A percentile compares a stretch with the other conserved stretches of the same genome.
Evolutionary conservation across 2,888 invertebrate genomes (phyloP).

Genomic region (Schrankia costaestrigalis): DNA sequence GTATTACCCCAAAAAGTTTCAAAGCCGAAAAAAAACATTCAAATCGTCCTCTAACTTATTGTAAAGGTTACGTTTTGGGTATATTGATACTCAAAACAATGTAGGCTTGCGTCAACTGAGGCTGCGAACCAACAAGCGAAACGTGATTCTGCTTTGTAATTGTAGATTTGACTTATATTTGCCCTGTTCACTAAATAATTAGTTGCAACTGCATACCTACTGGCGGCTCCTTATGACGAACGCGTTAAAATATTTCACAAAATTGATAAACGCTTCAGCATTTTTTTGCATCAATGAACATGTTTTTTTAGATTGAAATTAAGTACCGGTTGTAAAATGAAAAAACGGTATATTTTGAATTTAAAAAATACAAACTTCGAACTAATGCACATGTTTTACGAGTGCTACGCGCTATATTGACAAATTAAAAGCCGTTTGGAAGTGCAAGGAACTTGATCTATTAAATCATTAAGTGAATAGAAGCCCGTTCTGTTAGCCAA

Average conservation of each 20-base stretch:
- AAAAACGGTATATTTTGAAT: too few species aligned
- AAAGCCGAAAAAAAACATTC: conserved; percentile 50
- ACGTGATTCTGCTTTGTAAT: conserved; percentile 45
- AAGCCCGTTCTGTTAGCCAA: conserved; percentile 18
- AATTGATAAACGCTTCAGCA: too few species aligned
- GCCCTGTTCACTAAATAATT: conserved; percentile 35
- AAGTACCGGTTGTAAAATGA: too few species aligned
- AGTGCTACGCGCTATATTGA: too few species aligned
- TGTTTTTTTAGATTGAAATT: too few species aligned
- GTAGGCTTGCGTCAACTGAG: conserved; percentile 42
- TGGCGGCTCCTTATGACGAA: too few species aligned
- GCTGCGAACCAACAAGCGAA: conserved; percentile 23
- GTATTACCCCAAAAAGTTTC: conserved; percentile 48
- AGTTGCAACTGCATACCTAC: conserved; percentile 9
- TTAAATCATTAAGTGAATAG: conserved; percentile 18
- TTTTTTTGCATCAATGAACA: too few species aligned
- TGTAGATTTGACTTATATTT: conserved; percentile 50
- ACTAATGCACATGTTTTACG: conserved; percentile 20
- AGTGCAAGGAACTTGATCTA: conserved; percentile 16
- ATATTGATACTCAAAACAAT: conserved; percentile 51
- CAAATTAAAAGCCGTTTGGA: conserved; percentile 5
- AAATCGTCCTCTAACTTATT: conserved; percentile 50
- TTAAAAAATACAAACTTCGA: too few species aligned
- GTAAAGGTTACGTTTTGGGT: conserved; percentile 51
- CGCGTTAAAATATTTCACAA: too few species aligned